phyloP scores from a whole-genome alignment of 2,888 invertebrate genomes.

The Ptilodon capucinus region DNA sequence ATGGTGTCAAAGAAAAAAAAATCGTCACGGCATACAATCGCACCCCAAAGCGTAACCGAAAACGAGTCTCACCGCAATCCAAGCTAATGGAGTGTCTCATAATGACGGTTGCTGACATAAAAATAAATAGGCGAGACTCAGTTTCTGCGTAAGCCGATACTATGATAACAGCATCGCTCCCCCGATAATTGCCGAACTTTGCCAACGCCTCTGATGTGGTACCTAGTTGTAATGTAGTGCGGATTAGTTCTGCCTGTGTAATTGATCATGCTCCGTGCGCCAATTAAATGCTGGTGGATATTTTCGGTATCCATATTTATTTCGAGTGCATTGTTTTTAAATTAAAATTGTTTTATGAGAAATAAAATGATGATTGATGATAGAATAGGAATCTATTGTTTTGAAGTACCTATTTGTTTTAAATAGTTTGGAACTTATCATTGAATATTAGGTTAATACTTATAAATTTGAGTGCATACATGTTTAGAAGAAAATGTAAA shows the following conservation, averaged over 20 bases:
- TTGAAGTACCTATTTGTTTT: too few species aligned
- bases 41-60: slow-evolving; percentile 79
- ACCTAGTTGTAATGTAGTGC: slow-evolving; percentile 60
- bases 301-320: slow-evolving; percentile 16
- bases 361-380: neutral
- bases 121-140: slow-evolving; percentile 83
- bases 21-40: slow-evolving; percentile 63
- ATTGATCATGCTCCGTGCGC: slow-evolving; percentile 52
- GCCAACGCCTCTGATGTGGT: slow-evolving; percentile 45
- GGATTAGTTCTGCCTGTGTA: slow-evolving; percentile 66
- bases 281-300: slow-evolving; percentile 21
- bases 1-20: slow-evolving; percentile 47
- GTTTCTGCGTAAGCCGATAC: slow-evolving; percentile 83
- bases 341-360: slow-evolving; percentile 27
- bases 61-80: slow-evolving; percentile 79
- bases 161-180: slow-evolving; percentile 82
- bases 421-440: too few species aligned
- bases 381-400: too few species aligned
- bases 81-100: slow-evolving; percentile 83
- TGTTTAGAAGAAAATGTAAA: too few species aligned
- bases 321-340: slow-evolving; percentile 14
- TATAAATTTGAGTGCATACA: too few species aligned
- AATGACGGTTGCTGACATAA: slow-evolving; percentile 83
- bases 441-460: too few species aligned
- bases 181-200: slow-evolving; percentile 81